phyloP scores from a whole-genome alignment of 2,888 invertebrate genomes.

The Thecophora atra region DNA sequence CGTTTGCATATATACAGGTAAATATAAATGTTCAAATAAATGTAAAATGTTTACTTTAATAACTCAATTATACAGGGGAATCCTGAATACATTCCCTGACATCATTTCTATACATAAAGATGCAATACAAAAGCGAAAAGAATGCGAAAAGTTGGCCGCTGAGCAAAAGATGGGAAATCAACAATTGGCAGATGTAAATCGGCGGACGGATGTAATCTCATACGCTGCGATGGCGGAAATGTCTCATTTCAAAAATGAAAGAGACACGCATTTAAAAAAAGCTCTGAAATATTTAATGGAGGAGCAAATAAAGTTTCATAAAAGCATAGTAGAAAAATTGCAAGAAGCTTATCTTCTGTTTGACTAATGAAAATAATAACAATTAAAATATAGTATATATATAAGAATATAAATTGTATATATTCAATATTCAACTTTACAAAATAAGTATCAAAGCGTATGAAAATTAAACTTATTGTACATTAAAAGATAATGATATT shows the following conservation, averaged over 20 bases:
- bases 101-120: constrained; percentile 89
- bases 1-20: constrained; percentile 87
- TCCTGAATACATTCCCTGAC: constrained; percentile 90
- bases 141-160: constrained; percentile 81
- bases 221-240: constrained; percentile 95
- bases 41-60: background rate
- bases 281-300: constrained; percentile 87
- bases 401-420: constrained; percentile 1
- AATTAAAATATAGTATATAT: background rate
- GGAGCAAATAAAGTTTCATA: constrained; percentile 93
- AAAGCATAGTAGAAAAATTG: constrained; percentile 80
- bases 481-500: too few species aligned
- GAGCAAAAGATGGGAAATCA: constrained; percentile 86
- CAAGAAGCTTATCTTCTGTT: constrained; percentile 71
- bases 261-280: constrained; percentile 84
- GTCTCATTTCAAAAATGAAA: constrained; percentile 88
- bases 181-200: constrained; percentile 81
- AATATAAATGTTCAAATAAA: constrained; percentile 17
- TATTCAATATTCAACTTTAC: background rate
- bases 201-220: constrained; percentile 89
- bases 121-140: constrained; percentile 87
- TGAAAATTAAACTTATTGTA: too few species aligned
- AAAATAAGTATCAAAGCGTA: background rate
- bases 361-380: constrained; percentile 43
- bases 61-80: constrained; percentile 71